Base-by-base conservation (phyloP, 2,113 vertebrate species). In the Piaya cayana region DNA sequence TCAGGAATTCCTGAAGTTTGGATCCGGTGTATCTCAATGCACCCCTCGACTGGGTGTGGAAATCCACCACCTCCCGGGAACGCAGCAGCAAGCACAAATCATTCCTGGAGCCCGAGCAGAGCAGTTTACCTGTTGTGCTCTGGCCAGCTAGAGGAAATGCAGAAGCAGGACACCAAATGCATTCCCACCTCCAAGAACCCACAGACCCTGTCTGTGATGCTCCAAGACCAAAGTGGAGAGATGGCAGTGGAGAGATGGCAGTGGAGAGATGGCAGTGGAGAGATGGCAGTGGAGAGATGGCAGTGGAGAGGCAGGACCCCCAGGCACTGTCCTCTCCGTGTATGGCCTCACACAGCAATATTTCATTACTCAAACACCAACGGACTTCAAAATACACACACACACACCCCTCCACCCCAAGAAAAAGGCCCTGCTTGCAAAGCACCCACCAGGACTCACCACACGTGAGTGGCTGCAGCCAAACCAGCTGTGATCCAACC, bases 381-480 rank as follows among this genome's bases (percentile, higher is more conserved):
- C 0, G 6, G 47, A 32, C 16, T 69, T 29, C 25, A 71, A 86
- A 63, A 20, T 8, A 39, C 39, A 39, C 39, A 39, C 39, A 39
- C 39, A 39, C 39, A 39, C 39, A n/a, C n/a, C n/a, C n/a, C 39
- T 39, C 43, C 55, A 25, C 29, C 32, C 26, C 2, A 15, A 29
- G 20, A 32, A 10, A 42, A 14, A 32, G 18, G 32, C 6, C 45
- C 42, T 29, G 10, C 36, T 5, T 53, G 52, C 37, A 37, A 49
- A 52, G 5, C 64, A 58, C 53, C 36, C 5, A 0, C 47, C 22
- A 42, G 67, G 56, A 60, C 7, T n/a, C 29, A 6, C 47, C 69
- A 18, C 6, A 0, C 0, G 1, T 0, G 11, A 0, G 0, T 1
- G 49, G n/a, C 78, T 60, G 76, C 58, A 37, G 53, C 45, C 0